Conservation (phyloP, 2,888 invertebrate genomes). For the Aspidiotus rigidus region DNA sequence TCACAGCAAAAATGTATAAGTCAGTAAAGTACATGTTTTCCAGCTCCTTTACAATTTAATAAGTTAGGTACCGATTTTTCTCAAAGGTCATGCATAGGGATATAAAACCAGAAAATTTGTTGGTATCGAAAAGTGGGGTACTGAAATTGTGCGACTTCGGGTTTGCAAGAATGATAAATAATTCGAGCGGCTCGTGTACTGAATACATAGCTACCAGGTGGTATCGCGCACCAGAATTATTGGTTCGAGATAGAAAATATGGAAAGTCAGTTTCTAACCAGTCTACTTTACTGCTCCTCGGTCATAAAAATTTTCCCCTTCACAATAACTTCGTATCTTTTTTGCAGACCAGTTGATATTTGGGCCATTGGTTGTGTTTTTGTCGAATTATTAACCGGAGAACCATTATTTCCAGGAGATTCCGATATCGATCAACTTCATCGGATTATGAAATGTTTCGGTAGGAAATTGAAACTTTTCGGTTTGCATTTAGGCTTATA, state of each 20-base stretch:
- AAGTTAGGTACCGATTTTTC: conserved; percentile 9
- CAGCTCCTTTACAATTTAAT: neutral
- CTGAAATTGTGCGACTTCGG: conserved; percentile 88
- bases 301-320: neutral
- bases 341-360: conserved; percentile 73
- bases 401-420: conserved; percentile 90
- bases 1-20: conserved; percentile 66
- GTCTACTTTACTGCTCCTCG: neutral
- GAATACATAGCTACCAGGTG: conserved; percentile 85
- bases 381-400: conserved; percentile 90
- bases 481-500: neutral
- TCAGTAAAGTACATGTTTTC: neutral
- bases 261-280: conserved; percentile 38
- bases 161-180: conserved; percentile 60
- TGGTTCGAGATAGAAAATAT: conserved; percentile 63
- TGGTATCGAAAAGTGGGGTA: conserved; percentile 68
- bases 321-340: neutral
- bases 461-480: conserved; percentile 47
- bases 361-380: conserved; percentile 99
- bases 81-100: conserved; percentile 74
- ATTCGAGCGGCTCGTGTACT: conserved; percentile 61
- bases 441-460: conserved; percentile 68
- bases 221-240: conserved; percentile 78
- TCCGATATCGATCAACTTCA: conserved; percentile 83
- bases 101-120: conserved; percentile 80